Conservation (phyloP, 1,140 invertebrate species). For the Antheraea pernyi region DNA sequence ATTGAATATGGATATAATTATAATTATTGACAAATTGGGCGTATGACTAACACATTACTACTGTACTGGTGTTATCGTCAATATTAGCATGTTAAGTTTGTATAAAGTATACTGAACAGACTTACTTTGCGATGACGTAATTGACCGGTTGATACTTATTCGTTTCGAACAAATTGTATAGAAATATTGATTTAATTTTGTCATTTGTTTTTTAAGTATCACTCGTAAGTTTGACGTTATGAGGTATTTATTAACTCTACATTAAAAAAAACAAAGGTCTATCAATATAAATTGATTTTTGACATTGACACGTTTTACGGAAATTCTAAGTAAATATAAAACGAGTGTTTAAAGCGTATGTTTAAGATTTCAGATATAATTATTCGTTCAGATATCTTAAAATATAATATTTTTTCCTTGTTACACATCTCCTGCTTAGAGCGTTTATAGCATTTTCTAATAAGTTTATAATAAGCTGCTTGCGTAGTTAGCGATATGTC, state of each 20-base stretch:
- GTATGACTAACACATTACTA: not conserved
- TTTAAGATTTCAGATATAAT: not conserved
- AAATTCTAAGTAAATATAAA: too few species aligned
- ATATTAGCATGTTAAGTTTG: not conserved
- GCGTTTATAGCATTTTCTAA: not conserved
- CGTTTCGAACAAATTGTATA: not conserved
- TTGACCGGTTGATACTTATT: not conserved
- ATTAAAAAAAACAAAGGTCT: too few species aligned
- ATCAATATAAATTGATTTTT: too few species aligned
- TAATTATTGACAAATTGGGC: too few species aligned
- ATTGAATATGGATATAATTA: too few species aligned
- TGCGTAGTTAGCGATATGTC: conserved; percentile 2
- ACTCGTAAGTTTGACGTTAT: too few species aligned
- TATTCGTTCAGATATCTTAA: not conserved
- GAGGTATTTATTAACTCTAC: too few species aligned
- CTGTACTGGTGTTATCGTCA: not conserved
- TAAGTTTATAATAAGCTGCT: conserved; percentile 8
- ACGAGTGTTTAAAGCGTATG: too few species aligned
- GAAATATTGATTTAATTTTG: not conserved
- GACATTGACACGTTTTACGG: too few species aligned
- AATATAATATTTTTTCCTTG: too few species aligned
- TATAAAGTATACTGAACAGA: not conserved
- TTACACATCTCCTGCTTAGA: not conserved
- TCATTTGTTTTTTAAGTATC: too few species aligned
- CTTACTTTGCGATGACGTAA: not conserved